Conservation (phyloP, 2,797 vertebrate genomes). For the Stomatorhinus walkeri region DNA sequence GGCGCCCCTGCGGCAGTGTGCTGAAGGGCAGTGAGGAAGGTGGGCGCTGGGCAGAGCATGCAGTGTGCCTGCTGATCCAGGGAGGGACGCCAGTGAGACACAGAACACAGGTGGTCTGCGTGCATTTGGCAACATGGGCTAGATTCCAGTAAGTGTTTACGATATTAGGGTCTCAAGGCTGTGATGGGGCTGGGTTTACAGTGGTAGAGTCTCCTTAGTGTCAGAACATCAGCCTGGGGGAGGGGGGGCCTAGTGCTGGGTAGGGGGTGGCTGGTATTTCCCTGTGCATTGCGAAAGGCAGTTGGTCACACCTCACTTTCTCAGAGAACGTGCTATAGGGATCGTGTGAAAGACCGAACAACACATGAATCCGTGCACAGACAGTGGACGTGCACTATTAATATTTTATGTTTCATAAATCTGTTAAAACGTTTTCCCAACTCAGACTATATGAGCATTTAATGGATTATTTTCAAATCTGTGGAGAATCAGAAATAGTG, state of each 20-base stretch:
- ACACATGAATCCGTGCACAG: neutral
- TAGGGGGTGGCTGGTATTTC: neutral
- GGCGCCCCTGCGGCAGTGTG: neutral
- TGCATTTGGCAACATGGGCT: neutral
- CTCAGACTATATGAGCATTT: neutral
- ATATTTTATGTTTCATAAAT: neutral
- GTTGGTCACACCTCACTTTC: neutral
- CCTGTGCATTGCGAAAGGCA: neutral
- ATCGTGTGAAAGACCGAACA: neutral
- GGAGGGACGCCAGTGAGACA: neutral
- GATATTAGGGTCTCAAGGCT: neutral
- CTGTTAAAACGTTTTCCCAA: neutral
- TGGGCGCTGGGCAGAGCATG: neutral
- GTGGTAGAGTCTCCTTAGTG: neutral
- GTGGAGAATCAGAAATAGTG: slow-evolving; percentile 4
- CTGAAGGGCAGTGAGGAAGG: neutral
- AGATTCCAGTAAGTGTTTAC: neutral
- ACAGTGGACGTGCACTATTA: neutral
- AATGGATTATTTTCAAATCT: slow-evolving; percentile 12
- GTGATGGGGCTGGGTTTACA: neutral
- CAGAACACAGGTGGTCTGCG: neutral
- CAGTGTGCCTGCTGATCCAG: neutral
- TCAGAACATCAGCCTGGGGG: neutral
- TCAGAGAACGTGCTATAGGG: neutral
- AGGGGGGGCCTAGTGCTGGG: neutral